phyloP scores from a whole-genome alignment of 1,140 invertebrate species.

The Nymphalis io region DNA sequence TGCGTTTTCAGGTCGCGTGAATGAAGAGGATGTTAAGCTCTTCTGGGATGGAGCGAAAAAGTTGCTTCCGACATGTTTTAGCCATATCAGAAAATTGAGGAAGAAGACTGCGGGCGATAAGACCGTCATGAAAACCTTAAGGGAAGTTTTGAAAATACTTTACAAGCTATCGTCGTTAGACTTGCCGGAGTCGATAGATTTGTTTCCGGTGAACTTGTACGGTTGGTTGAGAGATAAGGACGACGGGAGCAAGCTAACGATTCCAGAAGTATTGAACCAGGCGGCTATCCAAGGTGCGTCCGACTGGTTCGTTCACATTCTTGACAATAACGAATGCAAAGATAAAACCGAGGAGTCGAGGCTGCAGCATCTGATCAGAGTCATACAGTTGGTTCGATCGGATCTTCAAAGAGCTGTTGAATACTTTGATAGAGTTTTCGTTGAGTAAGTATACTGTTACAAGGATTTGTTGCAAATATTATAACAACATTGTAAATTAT shows the following conservation, averaged over 20 bases:
- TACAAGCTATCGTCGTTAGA: slow-evolving; percentile 82
- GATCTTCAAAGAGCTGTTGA: slow-evolving; percentile 91
- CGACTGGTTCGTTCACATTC: slow-evolving; percentile 89
- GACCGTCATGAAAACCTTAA: slow-evolving; percentile 84
- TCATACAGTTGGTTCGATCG: slow-evolving; percentile 89
- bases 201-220: slow-evolving; percentile 86
- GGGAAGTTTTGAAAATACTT: slow-evolving; percentile 86
- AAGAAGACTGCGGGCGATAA: slow-evolving; percentile 87
- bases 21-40: slow-evolving; percentile 86
- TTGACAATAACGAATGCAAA: slow-evolving; percentile 84
- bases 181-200: slow-evolving; percentile 82
- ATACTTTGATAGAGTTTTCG: slow-evolving; percentile 91
- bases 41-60: slow-evolving; percentile 90
- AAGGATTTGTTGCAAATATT: background rate
- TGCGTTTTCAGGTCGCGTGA: slow-evolving; percentile 73
- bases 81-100: slow-evolving; percentile 86
- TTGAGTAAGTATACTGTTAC: slow-evolving; percentile 82
- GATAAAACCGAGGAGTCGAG: slow-evolving; percentile 83
- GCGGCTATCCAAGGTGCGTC: slow-evolving; percentile 86
- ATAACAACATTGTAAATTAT: background rate
- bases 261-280: slow-evolving; percentile 83
- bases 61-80: slow-evolving; percentile 88
- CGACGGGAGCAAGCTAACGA: slow-evolving; percentile 80
- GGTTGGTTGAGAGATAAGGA: slow-evolving; percentile 82
- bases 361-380: slow-evolving; percentile 88